Evolutionary conservation across 2,113 vertebrate genomes (phyloP).

Genomic region (Toxostoma redivivum): DNA sequence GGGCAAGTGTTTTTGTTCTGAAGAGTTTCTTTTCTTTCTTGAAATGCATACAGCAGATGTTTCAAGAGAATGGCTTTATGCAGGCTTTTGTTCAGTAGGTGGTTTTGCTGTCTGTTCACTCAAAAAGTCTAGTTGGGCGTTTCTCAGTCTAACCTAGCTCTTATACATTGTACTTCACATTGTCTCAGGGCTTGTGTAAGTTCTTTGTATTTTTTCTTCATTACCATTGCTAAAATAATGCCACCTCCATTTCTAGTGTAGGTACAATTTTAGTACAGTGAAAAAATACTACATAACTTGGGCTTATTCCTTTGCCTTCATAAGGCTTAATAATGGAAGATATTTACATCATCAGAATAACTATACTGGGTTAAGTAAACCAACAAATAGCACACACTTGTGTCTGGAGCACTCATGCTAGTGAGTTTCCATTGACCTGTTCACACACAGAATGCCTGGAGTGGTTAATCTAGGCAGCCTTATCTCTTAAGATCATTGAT

Average conservation of each 20-base stretch:
- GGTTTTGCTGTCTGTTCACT: not conserved
- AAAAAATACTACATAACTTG: not conserved
- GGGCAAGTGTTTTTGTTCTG: not conserved
- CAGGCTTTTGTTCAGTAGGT: not conserved
- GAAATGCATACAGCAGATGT: slow-evolving; percentile 23
- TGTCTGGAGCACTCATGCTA: not conserved
- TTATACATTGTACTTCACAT: rapidly evolving
- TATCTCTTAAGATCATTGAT: not conserved
- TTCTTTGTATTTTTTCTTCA: not conserved
- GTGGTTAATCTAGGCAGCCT: not conserved
- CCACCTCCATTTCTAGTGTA: not conserved
- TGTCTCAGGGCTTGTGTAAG: not conserved
- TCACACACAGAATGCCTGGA: not conserved
- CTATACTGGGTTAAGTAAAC: not conserved
- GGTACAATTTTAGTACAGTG: not conserved
- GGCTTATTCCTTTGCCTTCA: not conserved
- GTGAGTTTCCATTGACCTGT: not conserved
- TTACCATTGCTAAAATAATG: not conserved
- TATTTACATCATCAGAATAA: not conserved
- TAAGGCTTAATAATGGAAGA: not conserved
- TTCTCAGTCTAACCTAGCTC: not conserved
- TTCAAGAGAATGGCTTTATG: not conserved
- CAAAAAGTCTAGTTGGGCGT: rapidly evolving
- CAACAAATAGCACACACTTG: rapidly evolving
- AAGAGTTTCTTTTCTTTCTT: not conserved